Conservation (phyloP, 2,797 vertebrate genomes). For the Clarias platycephalus region DNA sequence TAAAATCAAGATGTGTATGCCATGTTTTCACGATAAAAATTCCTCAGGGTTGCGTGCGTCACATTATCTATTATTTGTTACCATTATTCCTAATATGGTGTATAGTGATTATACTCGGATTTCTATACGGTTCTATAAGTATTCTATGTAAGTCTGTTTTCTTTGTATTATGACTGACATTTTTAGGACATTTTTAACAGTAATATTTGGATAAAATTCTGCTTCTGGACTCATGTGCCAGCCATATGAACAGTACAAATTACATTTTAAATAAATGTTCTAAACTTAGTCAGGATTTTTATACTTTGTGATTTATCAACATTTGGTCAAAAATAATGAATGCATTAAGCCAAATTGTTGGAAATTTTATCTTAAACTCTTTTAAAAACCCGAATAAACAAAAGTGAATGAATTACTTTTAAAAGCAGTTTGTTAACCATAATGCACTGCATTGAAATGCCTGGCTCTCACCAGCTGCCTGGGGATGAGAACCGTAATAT, state of each 20-base stretch:
- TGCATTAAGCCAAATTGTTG: background rate
- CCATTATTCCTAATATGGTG: background rate
- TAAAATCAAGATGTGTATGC: too few relatives aligned
- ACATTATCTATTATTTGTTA: background rate
- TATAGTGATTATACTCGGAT: too few relatives aligned
- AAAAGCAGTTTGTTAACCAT: slow-evolving; percentile 50
- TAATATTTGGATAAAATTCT: background rate
- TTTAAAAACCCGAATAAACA: slow-evolving; percentile 39
- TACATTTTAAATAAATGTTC: background rate
- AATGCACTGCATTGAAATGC: slow-evolving; percentile 56
- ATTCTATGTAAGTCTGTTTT: background rate
- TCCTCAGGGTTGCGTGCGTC: background rate
- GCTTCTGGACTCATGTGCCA: background rate
- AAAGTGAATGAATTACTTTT: slow-evolving; percentile 47
- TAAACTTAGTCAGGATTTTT: background rate
- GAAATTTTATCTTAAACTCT: background rate
- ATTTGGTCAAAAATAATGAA: background rate
- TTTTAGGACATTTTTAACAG: background rate
- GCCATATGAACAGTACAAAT: background rate
- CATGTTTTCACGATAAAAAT: too few relatives aligned
- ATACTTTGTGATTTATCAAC: background rate
- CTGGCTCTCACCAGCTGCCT: slow-evolving; percentile 54
- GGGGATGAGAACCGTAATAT: slow-evolving; percentile 59
- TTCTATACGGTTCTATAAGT: background rate
- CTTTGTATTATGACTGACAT: slow-evolving; percentile 7